A percentile compares a stretch with the other conserved stretches of the same genome.
Evolutionary conservation across 1,140 invertebrate species (phyloP).

Genomic region (Bursaphelenchus mucronatus): DNA sequence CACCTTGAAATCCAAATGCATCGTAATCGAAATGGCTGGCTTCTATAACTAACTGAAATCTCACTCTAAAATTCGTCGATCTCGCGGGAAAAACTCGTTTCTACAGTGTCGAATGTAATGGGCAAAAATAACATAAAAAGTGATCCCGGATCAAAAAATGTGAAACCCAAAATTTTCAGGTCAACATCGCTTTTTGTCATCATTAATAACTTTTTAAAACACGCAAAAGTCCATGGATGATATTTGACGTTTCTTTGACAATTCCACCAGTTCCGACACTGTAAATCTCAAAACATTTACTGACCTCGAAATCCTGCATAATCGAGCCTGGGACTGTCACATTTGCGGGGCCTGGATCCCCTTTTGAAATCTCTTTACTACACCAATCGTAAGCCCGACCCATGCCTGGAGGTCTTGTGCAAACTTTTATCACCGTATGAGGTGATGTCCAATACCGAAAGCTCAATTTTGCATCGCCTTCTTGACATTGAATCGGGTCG

Average conservation of each 20-base stretch:
- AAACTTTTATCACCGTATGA: slow-evolving; percentile 38
- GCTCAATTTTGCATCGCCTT: slow-evolving; percentile 44
- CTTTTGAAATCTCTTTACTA: slow-evolving; percentile 40
- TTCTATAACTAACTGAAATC: slow-evolving; percentile 47
- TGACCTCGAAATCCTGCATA: slow-evolving; percentile 41
- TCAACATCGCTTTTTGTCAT: too few relatives aligned
- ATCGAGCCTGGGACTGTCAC: slow-evolving; percentile 48
- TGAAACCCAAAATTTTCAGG: too few relatives aligned
- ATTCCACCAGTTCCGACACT: too few relatives aligned
- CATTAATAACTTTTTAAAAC: too few relatives aligned
- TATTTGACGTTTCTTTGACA: too few relatives aligned
- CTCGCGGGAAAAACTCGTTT: too few relatives aligned
- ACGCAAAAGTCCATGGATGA: too few relatives aligned
- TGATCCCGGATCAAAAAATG: too few relatives aligned
- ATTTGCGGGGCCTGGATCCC: slow-evolving; percentile 44
- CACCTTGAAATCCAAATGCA: slow-evolving; percentile 48
- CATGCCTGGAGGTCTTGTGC: slow-evolving; percentile 36
- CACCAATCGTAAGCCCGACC: slow-evolving; percentile 44
- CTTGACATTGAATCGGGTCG: slow-evolving; percentile 51
- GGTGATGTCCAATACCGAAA: slow-evolving; percentile 51
- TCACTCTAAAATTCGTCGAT: not conserved
- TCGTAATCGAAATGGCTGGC: slow-evolving; percentile 45
- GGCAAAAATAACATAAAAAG: not conserved
- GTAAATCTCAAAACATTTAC: not conserved
- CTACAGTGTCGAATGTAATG: too few relatives aligned